These are phyloP conservation scores for Tethya wilhelma DNA, from an alignment of 37 sponge, comb jelly and placozoan genomes.

Conservation along the genomic window DNA sequence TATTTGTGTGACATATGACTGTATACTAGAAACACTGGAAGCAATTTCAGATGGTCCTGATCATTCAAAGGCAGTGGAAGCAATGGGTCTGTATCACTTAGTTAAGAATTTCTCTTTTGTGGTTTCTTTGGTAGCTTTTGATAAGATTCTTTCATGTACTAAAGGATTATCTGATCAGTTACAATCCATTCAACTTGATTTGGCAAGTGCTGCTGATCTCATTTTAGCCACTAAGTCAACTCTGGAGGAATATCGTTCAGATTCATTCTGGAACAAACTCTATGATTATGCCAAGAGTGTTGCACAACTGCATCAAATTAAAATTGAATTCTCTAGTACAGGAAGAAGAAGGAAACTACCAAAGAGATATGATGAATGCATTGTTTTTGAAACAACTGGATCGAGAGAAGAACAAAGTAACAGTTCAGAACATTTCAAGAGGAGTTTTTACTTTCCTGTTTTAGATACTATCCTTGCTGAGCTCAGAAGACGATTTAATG, in stretches of 20 bases:
- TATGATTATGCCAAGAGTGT: constrained; percentile 10
- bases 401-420: background rate
- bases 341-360: constrained; percentile 28
- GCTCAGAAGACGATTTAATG: constrained; percentile 23
- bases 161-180: constrained; percentile 30
- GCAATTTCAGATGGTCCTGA: background rate
- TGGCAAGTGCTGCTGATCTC: constrained; percentile 6
- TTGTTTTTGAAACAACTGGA: constrained; percentile 16
- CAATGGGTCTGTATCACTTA: constrained; percentile 4
- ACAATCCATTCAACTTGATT: constrained; percentile 6
- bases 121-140: background rate
- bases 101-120: constrained; percentile 2
- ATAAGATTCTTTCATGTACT: constrained; percentile 13
- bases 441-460: constrained; percentile 29
- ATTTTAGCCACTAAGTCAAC: background rate
- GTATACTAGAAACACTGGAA: background rate
- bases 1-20: constrained; percentile 26
- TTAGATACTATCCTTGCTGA: constrained; percentile 26
- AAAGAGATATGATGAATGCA: background rate
- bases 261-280: constrained; percentile 20
- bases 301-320: constrained; percentile 27
- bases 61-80: constrained; percentile 16
- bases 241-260: constrained; percentile 1
- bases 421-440: constrained; percentile 27
- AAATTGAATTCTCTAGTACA: background rate